Percentiles rank a stretch among this genome's conserved stretches.
phyloP scores from a whole-genome alignment of 2,797 vertebrate species.

The Protosalanx chinensis region DNA sequence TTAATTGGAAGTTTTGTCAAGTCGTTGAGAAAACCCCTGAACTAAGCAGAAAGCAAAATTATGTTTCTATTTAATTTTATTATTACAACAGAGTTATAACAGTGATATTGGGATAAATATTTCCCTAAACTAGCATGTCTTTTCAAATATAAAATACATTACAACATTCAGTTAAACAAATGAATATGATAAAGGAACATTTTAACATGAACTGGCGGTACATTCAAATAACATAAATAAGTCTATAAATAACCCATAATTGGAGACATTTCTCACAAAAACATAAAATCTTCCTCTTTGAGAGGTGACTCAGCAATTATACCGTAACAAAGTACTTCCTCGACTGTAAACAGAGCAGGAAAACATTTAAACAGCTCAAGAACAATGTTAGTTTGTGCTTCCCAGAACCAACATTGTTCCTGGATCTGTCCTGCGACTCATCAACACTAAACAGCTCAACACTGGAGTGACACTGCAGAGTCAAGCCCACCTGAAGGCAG shows the following conservation, averaged over 20 bases:
- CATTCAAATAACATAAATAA: background rate
- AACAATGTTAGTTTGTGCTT: background rate
- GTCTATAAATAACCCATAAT: background rate
- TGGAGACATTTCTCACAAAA: background rate
- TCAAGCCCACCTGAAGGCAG: conserved; percentile 55
- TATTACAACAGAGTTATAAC: background rate
- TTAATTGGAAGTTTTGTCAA: too few species aligned
- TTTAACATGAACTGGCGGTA: background rate
- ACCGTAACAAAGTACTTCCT: background rate
- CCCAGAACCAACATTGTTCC: background rate
- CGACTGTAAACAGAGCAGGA: background rate
- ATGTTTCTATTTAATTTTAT: background rate
- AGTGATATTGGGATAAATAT: background rate
- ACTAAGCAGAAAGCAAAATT: background rate
- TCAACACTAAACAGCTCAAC: background rate
- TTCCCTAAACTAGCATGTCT: background rate
- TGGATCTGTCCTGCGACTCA: background rate
- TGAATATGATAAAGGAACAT: background rate
- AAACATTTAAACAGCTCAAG: background rate
- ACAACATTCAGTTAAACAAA: background rate
- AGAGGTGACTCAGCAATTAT: background rate
- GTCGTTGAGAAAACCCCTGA: too few species aligned
- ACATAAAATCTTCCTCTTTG: background rate
- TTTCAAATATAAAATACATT: background rate
- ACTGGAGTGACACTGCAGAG: conserved; percentile 7